Evolutionary conservation across 2,888 invertebrate species (phyloP).

Genomic region (Harpagoxenus sublaevis): DNA sequence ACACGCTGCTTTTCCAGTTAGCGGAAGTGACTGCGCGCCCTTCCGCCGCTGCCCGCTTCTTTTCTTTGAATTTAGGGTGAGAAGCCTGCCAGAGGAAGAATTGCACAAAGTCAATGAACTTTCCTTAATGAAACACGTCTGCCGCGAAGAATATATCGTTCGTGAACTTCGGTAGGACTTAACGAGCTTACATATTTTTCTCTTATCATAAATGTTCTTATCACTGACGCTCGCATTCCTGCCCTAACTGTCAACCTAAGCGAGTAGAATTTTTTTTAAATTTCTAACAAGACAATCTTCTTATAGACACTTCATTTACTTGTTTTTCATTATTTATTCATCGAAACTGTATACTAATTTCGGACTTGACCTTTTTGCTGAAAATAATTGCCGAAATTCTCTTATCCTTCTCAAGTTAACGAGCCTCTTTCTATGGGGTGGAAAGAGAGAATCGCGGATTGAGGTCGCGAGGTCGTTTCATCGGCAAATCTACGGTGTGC

Average conservation of each 20-base stretch:
- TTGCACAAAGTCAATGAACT: neutral
- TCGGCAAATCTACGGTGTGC: conserved; percentile 67
- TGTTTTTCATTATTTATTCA: neutral
- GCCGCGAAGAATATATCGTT: no score
- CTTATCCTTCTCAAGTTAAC: neutral
- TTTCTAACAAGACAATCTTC: neutral
- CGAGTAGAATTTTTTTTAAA: neutral
- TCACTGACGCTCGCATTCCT: neutral
- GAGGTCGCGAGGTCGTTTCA: conserved; percentile 55
- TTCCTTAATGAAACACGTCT: neutral
- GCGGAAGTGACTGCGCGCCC: conserved; percentile 40
- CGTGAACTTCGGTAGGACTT: neutral
- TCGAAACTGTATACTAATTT: neutral
- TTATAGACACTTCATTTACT: neutral
- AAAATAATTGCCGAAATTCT: conserved; percentile 37
- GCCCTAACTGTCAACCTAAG: no score
- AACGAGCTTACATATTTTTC: neutral
- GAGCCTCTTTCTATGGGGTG: conserved; percentile 35
- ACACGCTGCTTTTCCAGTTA: conserved; percentile 47
- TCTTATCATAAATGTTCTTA: neutral
- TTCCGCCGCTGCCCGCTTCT: neutral
- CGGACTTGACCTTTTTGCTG: neutral
- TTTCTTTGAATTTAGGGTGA: conserved; percentile 34
- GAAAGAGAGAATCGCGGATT: conserved; percentile 57
- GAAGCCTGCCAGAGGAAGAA: conserved; percentile 1